Conservation (phyloP, 2,113 vertebrate genomes). For the Cnemophilus loriae region DNA sequence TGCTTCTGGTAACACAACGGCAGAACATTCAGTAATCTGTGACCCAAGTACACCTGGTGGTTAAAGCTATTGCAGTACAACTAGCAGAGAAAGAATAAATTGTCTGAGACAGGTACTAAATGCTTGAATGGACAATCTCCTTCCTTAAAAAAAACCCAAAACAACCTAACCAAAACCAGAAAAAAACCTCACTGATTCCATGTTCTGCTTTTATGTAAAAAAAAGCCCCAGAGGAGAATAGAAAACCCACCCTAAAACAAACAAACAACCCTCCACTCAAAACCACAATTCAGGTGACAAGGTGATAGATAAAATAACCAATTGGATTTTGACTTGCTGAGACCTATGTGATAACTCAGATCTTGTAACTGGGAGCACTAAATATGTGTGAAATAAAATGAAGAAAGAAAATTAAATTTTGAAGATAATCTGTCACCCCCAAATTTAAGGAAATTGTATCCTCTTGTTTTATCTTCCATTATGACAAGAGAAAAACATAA, state of each 20-base stretch:
- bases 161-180: neutral
- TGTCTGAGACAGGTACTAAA: neutral
- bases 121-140: neutral
- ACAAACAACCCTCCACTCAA: neutral
- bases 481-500: neutral
- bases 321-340: neutral
- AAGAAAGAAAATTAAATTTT: neutral
- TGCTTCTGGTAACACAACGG: neutral
- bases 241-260: neutral
- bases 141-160: neutral
- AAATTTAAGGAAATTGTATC: neutral
- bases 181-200: neutral
- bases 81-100: neutral
- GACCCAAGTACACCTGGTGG: neutral
- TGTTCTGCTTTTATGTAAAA: neutral
- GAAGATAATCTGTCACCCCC: neutral
- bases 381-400: neutral
- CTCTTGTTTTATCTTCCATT: neutral
- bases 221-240: neutral
- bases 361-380: neutral
- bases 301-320: neutral
- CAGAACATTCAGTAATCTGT: neutral
- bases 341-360: neutral
- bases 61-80: neutral
- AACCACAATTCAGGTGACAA: neutral